Percentiles rank a stretch among this genome's conserved stretches.
Evolutionary conservation across 1,140 invertebrate species (phyloP).

Genomic region (Nephila pilipes): DNA sequence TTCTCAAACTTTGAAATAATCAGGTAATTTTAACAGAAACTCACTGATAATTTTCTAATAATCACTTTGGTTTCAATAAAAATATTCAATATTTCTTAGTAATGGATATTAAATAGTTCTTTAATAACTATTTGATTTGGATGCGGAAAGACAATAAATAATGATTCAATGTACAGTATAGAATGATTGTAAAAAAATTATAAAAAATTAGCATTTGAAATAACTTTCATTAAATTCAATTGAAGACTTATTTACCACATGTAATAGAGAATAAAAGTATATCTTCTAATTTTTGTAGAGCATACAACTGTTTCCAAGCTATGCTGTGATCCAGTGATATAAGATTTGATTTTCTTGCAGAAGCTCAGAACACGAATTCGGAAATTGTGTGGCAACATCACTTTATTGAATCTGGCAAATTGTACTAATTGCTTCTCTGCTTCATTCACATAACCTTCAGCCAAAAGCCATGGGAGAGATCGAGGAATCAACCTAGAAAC

Average conservation of each 20-base stretch:
- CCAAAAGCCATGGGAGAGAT: slow-evolving; percentile 77
- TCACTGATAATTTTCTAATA: no score
- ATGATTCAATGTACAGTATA: no score
- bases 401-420: slow-evolving; percentile 65
- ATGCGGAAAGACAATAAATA: no score
- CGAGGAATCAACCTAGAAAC: slow-evolving; percentile 76
- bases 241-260: slow-evolving; percentile 62
- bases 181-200: no score
- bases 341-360: slow-evolving; percentile 63
- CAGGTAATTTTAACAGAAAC: no score
- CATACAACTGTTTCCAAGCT: slow-evolving; percentile 62
- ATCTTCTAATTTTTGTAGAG: slow-evolving; percentile 63
- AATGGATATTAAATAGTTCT: no score
- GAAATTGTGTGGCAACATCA: slow-evolving; percentile 54
- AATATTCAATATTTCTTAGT: no score
- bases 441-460: slow-evolving; percentile 56
- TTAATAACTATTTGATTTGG: no score
- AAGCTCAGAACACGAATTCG: slow-evolving; percentile 41
- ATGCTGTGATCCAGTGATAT: slow-evolving; percentile 13
- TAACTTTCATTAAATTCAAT: neutral
- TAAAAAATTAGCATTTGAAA: no score
- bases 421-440: slow-evolving; percentile 72
- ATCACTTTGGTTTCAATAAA: no score
- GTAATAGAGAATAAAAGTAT: slow-evolving; percentile 73
- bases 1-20: no score